A percentile compares a stretch with the other conserved stretches of the same genome.
Conservation (phyloP, 2,797 vertebrate genomes). For the Poeciliopsis turneri region DNA sequence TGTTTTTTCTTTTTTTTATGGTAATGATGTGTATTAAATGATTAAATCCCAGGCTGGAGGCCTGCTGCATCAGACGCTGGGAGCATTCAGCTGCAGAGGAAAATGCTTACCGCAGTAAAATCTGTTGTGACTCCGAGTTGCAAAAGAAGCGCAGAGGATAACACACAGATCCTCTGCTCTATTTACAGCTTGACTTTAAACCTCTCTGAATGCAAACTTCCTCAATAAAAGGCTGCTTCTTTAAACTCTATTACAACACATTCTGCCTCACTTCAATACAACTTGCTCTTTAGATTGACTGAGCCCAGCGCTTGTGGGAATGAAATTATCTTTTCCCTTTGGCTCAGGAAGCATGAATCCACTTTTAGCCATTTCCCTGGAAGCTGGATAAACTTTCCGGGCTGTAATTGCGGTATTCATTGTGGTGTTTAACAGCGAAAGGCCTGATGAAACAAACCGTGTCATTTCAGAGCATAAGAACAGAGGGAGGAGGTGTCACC, state of each 20-base stretch:
- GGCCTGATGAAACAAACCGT: conserved; percentile 68
- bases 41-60: conserved; percentile 72
- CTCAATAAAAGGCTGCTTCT: conserved; percentile 37
- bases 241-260: conserved; percentile 33
- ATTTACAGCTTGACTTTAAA: conserved; percentile 50
- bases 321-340: conserved; percentile 40
- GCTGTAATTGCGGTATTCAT: conserved; percentile 72
- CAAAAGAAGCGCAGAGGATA: conserved; percentile 39
- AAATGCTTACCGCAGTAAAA: conserved; percentile 56
- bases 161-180: conserved; percentile 37
- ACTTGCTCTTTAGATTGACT: conserved; percentile 42
- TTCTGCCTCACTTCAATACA: conserved; percentile 35
- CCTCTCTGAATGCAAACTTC: conserved; percentile 31
- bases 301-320: conserved; percentile 34
- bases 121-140: conserved; percentile 44
- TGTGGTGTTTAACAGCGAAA: conserved; percentile 72
- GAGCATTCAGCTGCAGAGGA: conserved; percentile 47
- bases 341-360: conserved; percentile 39
- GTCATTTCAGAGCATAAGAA: conserved; percentile 71
- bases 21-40: conserved; percentile 65
- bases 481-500: conserved; percentile 70
- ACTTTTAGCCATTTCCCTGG: conserved; percentile 49
- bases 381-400: conserved; percentile 62
- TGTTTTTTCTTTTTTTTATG: conserved; percentile 50
- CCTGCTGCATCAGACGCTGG: conserved; percentile 54